Evolutionary conservation across 2,888 invertebrate genomes (phyloP).

Genomic region (Perithous albicinctus): DNA sequence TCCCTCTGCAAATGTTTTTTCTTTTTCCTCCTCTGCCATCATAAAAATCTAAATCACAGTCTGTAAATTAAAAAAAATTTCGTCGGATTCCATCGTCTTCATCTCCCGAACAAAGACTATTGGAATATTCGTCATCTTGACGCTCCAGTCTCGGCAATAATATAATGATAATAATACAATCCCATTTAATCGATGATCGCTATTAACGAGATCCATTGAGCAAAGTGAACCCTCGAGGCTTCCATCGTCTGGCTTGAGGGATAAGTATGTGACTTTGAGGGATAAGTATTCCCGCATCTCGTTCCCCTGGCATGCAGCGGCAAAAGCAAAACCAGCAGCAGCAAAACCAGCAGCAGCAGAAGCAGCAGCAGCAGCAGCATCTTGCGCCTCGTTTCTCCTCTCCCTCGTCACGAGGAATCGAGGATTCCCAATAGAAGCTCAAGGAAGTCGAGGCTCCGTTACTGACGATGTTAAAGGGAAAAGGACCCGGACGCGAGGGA

Average conservation of each 20-base stretch:
- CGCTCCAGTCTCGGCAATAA: neutral
- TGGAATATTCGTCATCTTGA: neutral
- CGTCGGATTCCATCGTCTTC: neutral
- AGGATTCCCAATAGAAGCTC: constrained; percentile 48
- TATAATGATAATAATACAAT: constrained; percentile 30
- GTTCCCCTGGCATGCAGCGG: constrained; percentile 10
- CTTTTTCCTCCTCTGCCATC: neutral
- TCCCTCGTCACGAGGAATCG: constrained; percentile 39
- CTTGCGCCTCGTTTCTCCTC: constrained; percentile 5
- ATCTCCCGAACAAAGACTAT: neutral
- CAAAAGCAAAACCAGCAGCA: too few relatives aligned
- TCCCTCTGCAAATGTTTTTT: neutral
- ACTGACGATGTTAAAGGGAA: constrained; percentile 44
- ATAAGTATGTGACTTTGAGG: constrained; percentile 51
- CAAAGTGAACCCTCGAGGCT: constrained; percentile 27
- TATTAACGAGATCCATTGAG: constrained; percentile 44
- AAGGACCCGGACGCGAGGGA: constrained; percentile 41
- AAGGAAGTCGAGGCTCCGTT: constrained; percentile 46
- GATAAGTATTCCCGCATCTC: constrained; percentile 43
- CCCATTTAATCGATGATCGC: constrained; percentile 32
- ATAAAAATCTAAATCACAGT: neutral
- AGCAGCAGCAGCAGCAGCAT: too few relatives aligned
- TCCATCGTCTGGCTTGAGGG: constrained; percentile 42
- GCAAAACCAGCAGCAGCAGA: too few relatives aligned
- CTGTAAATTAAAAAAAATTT: constrained; percentile 5